Conservation (phyloP, 2,888 invertebrate species). For the Rotaria magnacalcarata region DNA sequence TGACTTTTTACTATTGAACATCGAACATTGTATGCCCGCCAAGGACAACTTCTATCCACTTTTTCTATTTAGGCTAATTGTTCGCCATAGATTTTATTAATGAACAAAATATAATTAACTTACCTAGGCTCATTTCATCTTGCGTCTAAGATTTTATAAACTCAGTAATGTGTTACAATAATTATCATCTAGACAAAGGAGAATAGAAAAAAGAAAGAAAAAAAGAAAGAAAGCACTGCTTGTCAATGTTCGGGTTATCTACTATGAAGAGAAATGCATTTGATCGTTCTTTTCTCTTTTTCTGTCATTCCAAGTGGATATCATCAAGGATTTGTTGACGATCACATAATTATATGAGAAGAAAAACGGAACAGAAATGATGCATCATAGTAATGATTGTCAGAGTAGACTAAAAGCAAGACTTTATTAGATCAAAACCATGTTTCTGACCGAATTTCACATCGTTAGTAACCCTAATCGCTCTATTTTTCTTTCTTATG, state of each 20-base stretch:
- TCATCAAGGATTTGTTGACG: conserved; percentile 14
- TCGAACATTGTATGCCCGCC: not conserved
- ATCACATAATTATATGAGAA: not conserved
- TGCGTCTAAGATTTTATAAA: not conserved
- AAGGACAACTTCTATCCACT: not conserved
- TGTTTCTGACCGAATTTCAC: not conserved
- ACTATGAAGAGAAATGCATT: not conserved
- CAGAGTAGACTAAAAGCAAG: not conserved
- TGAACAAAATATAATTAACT: not conserved
- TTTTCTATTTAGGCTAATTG: not conserved
- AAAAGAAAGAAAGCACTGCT: not conserved
- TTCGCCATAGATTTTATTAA: not conserved
- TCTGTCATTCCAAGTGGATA: conserved; percentile 12
- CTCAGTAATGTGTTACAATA: not conserved
- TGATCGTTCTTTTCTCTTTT: conserved; percentile 15
- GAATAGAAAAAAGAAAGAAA: not conserved
- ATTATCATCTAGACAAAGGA: not conserved
- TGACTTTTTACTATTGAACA: conserved; percentile 2
- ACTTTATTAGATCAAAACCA: not conserved
- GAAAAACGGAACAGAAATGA: not conserved
- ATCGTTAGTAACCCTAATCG: conserved; percentile 22
- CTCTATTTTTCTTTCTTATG: not conserved
- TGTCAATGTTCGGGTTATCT: conserved; percentile 9
- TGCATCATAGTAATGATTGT: not conserved
- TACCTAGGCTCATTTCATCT: not conserved